Evolutionary conservation across 92 coral and sea anemone species (phyloP), one percentile per base, ranked within the genome.

Genomic region (Porites evermanni): DNA sequence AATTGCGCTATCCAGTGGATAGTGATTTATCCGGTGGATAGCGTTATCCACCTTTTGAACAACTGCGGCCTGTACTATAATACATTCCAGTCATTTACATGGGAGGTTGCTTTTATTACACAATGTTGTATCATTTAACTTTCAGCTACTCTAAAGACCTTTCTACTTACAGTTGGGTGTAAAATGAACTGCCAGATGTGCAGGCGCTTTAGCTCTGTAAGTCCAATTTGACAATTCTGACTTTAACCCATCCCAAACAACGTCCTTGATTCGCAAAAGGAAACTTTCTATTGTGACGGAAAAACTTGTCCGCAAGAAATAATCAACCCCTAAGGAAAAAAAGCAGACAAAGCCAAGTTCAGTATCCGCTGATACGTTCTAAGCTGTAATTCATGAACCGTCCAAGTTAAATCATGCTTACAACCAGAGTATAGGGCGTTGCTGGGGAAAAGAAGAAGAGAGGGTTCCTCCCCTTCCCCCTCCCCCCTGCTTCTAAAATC

Each of bases 161-260:
- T 10, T 9, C 0, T 61, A 74, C 97, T 82, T 67, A 94, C 98
- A 95, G 74, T 91, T 92, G 3, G 77, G 77, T 6, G 96, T 93
- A 50, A 96, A 94, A 73, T 82, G 91, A 32, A 96, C 93, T 12
- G 96, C 94, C 89, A 95, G 19, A 89, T 96, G 94, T 74, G 88
- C 95, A 1, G 98, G 96, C 17, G 89, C 73, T 64, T 87, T 88
- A 13, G 92, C 98, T 53, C 95, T 88, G 82, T 96, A 96, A 29
- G 93, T 95, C 98, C 98, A 96, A 69, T 95, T 96, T 16, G 97
- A 93, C 81, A 90, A 81, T 75, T 96, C 96, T 7, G 98, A 92
- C 86, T 91, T 95, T 64, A 96, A 80, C 12, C 95, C 98, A 79
- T 96, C 98, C 83, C 88, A 92, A 32, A 93, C 87, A 1, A 96